A percentile compares a stretch with the other conserved stretches of the same genome.
phyloP scores from a whole-genome alignment of 2,888 invertebrate species.

The Nysson spinosus region DNA sequence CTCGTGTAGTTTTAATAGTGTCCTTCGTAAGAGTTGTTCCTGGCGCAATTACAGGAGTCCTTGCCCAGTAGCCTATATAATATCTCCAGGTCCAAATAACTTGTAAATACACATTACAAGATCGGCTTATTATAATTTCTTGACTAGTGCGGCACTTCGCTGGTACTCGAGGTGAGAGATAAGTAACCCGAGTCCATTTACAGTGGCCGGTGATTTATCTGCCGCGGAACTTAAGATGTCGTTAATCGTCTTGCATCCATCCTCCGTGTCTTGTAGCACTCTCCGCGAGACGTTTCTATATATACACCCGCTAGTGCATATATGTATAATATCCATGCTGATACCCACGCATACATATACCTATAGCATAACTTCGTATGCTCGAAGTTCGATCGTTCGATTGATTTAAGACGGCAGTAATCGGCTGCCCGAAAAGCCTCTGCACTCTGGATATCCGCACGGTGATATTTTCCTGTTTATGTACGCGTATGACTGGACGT shows the following conservation, averaged over 20 bases:
- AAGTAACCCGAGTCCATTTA: constrained; percentile 43
- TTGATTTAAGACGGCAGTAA: constrained; percentile 65
- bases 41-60: not conserved
- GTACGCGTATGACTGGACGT: constrained; percentile 56
- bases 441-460: constrained; percentile 31
- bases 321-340: not conserved
- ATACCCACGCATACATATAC: not conserved
- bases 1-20: no score
- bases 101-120: not conserved
- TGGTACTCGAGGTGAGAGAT: constrained; percentile 35
- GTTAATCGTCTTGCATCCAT: constrained; percentile 44
- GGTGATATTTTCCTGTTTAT: constrained; percentile 68
- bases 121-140: constrained; percentile 29
- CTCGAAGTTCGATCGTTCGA: constrained; percentile 54
- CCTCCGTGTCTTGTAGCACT: constrained; percentile 16
- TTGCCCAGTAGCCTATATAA: constrained; percentile 9
- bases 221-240: constrained; percentile 43
- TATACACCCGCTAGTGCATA: not conserved
- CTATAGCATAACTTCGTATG: not conserved
- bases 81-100: constrained; percentile 12
- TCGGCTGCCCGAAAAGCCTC: constrained; percentile 58
- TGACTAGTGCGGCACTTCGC: constrained; percentile 10
- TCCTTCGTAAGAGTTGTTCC: not conserved
- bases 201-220: constrained; percentile 47
- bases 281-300: constrained; percentile 5